Conservation (phyloP, 1,140 invertebrate genomes). For the Drosophila micromelanica region DNA sequence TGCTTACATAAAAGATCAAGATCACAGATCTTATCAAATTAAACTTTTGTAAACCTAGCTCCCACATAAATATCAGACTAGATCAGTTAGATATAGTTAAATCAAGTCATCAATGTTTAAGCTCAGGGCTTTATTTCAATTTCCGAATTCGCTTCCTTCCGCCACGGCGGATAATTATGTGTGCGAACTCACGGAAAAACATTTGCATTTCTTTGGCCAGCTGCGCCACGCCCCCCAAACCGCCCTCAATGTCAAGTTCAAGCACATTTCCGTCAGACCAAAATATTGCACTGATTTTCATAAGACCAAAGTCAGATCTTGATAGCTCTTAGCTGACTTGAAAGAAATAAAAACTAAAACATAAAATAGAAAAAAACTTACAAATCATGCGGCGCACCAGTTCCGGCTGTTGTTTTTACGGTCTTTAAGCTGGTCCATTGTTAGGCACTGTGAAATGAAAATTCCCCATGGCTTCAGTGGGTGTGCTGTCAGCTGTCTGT, state of each 20-base stretch:
- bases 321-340: slow-evolving; percentile 36
- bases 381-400: slow-evolving; percentile 74
- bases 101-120: neutral
- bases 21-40: no score
- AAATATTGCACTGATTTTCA: slow-evolving; percentile 49
- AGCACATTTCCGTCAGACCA: slow-evolving; percentile 53
- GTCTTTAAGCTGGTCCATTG: slow-evolving; percentile 66
- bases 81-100: neutral
- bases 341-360: slow-evolving; percentile 7
- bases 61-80: neutral
- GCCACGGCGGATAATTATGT: slow-evolving; percentile 30
- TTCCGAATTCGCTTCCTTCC: slow-evolving; percentile 37
- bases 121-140: slow-evolving; percentile 3
- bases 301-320: slow-evolving; percentile 21
- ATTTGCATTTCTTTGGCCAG: slow-evolving; percentile 46
- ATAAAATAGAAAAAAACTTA: slow-evolving; percentile 59
- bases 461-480: slow-evolving; percentile 25
- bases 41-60: no score
- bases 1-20: no score
- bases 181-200: slow-evolving; percentile 18
- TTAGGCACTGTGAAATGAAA: slow-evolving; percentile 57
- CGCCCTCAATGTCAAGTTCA: slow-evolving; percentile 72
- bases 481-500: slow-evolving; percentile 31
- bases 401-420: slow-evolving; percentile 71
- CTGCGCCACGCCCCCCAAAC: neutral